Evolutionary conservation across 2,888 invertebrate genomes (phyloP).

Genomic region (Sphaeridia pumilis): DNA sequence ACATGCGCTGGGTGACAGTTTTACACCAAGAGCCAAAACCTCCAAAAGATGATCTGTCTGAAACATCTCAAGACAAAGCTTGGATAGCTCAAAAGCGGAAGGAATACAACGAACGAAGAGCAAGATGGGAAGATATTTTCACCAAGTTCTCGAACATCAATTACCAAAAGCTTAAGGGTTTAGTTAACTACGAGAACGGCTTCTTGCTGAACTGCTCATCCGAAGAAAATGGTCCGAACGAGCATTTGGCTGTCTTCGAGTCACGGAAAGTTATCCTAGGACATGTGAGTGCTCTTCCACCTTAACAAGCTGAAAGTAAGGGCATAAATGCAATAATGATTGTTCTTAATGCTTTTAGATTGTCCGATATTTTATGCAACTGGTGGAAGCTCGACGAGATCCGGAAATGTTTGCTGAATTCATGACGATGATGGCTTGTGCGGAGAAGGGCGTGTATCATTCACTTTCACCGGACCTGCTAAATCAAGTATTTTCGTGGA

Average conservation of each 20-base stretch:
- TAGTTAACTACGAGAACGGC: constrained; percentile 10
- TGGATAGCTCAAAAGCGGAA: constrained; percentile 17
- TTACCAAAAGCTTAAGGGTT: constrained; percentile 7
- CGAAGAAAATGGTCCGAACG: constrained; percentile 8
- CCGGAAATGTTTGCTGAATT: constrained; percentile 8
- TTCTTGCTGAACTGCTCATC: constrained; percentile 12
- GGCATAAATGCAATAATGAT: too few species aligned
- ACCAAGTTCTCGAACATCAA: constrained; percentile 19
- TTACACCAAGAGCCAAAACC: constrained; percentile 9
- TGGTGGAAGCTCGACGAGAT: constrained; percentile 7
- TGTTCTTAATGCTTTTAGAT: too few species aligned
- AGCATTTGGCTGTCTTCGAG: constrained; percentile 3
- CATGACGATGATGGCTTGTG: constrained; percentile 6
- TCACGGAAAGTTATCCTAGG: constrained; percentile 6
- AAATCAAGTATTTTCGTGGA: constrained; percentile 2
- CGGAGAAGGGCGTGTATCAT: constrained; percentile 8
- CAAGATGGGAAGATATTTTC: constrained; percentile 21
- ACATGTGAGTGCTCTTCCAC: constrained; percentile 12
- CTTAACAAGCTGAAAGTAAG: too few species aligned
- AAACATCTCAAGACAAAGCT: constrained; percentile 18
- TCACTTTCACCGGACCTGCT: constrained; percentile 1
- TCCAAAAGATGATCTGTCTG: background rate
- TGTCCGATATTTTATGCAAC: constrained; percentile 12
- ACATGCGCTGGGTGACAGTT: constrained; percentile 8
- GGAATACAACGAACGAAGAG: constrained; percentile 16